These are phyloP conservation scores for Hyalella azteca DNA, from an alignment of 2,888 invertebrate genomes.

Conservation along the genomic window DNA sequence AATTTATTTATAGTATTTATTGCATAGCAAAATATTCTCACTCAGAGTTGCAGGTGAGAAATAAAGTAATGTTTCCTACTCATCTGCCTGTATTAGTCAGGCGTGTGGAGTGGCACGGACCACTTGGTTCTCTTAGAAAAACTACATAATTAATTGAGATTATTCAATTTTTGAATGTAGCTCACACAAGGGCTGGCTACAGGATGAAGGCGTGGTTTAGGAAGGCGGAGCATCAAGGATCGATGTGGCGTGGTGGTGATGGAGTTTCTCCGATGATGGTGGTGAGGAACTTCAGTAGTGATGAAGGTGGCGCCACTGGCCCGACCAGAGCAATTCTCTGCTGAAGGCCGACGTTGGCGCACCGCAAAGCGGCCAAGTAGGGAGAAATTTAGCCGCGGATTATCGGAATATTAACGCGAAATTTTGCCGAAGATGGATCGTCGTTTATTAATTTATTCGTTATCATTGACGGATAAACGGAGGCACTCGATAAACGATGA, in stretches of 20 bases:
- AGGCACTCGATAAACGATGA: too few species aligned
- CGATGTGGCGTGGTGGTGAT: conserved; percentile 27
- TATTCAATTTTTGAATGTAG: conserved; percentile 31
- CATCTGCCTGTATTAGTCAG: conserved; percentile 32
- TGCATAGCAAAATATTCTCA: too few species aligned
- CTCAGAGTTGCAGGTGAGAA: too few species aligned
- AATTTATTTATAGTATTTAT: too few species aligned
- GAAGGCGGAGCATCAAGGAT: background rate
- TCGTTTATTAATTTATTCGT: too few species aligned
- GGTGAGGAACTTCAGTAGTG: background rate
- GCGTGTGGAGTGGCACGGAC: conserved; percentile 28
- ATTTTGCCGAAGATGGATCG: too few species aligned
- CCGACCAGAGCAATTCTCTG: conserved; percentile 3
- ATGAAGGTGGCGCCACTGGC: conserved; percentile 23
- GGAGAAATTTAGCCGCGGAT: too few species aligned
- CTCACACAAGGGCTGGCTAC: background rate
- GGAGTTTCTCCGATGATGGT: background rate
- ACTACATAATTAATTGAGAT: conserved; percentile 36
- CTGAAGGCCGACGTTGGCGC: background rate
- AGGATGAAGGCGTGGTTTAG: background rate
- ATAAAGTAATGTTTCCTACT: conserved; percentile 10
- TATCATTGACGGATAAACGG: too few species aligned
- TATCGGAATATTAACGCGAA: too few species aligned
- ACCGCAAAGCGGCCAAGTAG: background rate
- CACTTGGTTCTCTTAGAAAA: conserved; percentile 28